phyloP scores from a whole-genome alignment of 35 echinoderm and acorn worm genomes.

The Heliocidaris erythrogramma region DNA sequence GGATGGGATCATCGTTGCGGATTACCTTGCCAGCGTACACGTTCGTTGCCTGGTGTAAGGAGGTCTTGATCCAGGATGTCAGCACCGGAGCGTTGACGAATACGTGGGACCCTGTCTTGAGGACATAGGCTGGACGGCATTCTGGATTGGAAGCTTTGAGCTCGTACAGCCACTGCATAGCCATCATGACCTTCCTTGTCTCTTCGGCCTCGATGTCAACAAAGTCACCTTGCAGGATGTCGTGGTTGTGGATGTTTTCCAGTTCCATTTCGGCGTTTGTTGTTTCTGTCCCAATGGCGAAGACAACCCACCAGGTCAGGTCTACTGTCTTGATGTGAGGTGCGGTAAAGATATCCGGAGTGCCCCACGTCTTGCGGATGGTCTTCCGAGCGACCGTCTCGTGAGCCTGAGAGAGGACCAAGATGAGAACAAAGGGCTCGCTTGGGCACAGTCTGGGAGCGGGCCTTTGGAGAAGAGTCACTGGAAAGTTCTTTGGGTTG shows the following conservation, averaged over 20 bases:
- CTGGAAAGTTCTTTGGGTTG: constrained; percentile 84
- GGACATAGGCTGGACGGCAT: constrained; percentile 67
- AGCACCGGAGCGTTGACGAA: constrained; percentile 77
- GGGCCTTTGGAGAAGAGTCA: constrained; percentile 53
- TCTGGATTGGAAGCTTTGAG: neutral
- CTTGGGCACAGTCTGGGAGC: constrained; percentile 45
- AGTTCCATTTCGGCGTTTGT: constrained; percentile 1
- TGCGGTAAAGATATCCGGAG: constrained; percentile 23
- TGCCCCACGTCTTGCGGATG: constrained; percentile 81
- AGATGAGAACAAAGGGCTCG: constrained; percentile 55
- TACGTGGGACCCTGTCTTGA: constrained; percentile 68
- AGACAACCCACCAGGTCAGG: constrained; percentile 72
- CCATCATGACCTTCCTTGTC: constrained; percentile 81
- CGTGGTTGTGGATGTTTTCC: constrained; percentile 50
- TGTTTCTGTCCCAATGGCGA: constrained; percentile 60
- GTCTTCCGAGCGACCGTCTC: constrained; percentile 49
- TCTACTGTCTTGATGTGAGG: neutral
- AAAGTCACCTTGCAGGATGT: constrained; percentile 92
- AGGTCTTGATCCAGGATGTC: constrained; percentile 60
- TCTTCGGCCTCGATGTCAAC: constrained; percentile 63
- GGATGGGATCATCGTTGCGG: constrained; percentile 73
- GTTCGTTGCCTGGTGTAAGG: constrained; percentile 15
- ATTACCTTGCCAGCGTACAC: constrained; percentile 79
- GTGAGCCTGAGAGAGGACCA: constrained; percentile 48
- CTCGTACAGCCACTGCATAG: constrained; percentile 70